Evolutionary conservation across 1,140 invertebrate genomes (phyloP).

Genomic region (Laupala kohalensis): DNA sequence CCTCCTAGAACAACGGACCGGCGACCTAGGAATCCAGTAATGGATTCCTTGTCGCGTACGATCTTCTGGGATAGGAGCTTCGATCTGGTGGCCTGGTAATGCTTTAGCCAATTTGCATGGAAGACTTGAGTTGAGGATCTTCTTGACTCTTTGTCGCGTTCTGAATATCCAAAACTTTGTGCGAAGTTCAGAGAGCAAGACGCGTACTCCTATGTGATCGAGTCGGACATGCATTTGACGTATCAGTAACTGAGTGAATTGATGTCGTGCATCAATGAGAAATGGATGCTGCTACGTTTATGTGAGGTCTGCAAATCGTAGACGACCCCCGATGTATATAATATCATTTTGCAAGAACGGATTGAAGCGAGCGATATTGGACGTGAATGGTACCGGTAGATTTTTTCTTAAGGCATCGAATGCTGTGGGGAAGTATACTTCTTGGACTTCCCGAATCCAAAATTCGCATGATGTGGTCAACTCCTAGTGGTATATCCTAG

Average conservation of each 20-base stretch:
- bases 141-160: neutral
- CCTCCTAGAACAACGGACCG: neutral
- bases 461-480: no score
- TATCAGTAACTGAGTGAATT: neutral
- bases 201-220: neutral
- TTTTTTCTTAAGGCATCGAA: no score
- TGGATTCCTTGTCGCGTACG: neutral
- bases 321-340: neutral
- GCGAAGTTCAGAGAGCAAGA: neutral
- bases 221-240: neutral
- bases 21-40: neutral
- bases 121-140: neutral
- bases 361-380: no score
- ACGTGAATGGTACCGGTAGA: no score
- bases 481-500: no score
- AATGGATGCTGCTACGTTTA: neutral
- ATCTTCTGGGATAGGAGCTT: no score
- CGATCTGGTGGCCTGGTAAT: neutral
- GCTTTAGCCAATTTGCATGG: neutral
- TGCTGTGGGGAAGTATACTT: no score
- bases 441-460: no score
- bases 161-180: neutral
- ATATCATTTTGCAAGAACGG: no score
- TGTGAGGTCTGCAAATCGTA: neutral
- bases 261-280: neutral